Evolutionary conservation across 2,113 vertebrate species (phyloP), one percentile per base, ranked within the genome.

Genomic region (Hassar affinis): DNA sequence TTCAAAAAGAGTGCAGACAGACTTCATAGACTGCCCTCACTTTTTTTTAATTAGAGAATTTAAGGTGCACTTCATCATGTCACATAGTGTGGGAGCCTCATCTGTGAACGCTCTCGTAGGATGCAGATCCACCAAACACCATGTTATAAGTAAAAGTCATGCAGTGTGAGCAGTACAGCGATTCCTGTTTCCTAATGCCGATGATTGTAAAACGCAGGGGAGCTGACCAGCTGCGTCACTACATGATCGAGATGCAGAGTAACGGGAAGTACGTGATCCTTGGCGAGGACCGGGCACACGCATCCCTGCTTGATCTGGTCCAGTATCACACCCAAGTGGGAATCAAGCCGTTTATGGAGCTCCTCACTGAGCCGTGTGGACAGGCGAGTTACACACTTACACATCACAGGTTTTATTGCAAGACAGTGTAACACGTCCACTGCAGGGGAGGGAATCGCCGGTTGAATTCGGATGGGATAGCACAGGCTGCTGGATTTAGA

Each of bases 271-370:
- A 95, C 5, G 91, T 94, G 56, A 94, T 95, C 56, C 88, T 94
- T 22, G 94, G 94, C 0, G 94, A 95, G 85, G 91, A 93, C 81
- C 85, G 88, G 0, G 94, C 92, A 8, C 94, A 95, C 0, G 0
- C 92, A 35, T 94, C 93, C 0, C 93, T 95, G 64, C 87, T 85
- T 0, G 87, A 91, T 1, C 89, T 95, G 69, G 90, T 95, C 42
- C 82, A 2, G 0, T 90, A 93, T 30, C 92, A 95, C 90, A 92
- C 89, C 38, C 17, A 49, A 1, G 80, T 91, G 83, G 93, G 93
- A 68, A 93, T 95, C 85, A 90, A 90, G 82, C 94, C 94, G 51
- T 93, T 93, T 8, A 91, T 92, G 90, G 94, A 95, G 79, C 68
- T 30, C 1, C 90, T 95, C 59, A 92, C 92, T 1, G 62, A 81